Base-by-base conservation (phyloP, 1,140 invertebrate species). In the Ridgeia piscesae region DNA sequence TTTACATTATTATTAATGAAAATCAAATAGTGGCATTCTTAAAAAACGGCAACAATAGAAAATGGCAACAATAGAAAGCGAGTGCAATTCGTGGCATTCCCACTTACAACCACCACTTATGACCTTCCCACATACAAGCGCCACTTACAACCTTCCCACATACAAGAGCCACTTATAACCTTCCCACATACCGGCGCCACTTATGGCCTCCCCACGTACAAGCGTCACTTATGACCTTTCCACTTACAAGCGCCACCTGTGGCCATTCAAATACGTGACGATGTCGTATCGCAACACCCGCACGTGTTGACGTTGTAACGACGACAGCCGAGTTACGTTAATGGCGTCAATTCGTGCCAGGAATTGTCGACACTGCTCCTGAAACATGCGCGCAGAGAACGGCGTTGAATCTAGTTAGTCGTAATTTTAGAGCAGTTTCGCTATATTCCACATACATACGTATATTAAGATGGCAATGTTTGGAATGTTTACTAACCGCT, bases 181-280 rank as follows among this genome's bases (percentile, higher is more conserved):
- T n/a, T n/a, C n/a, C n/a, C n/a, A n/a, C n/a, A n/a, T n/a, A n/a
- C n/a, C n/a, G n/a, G n/a, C n/a, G n/a, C n/a, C n/a, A n/a, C n/a
- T n/a, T n/a, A n/a, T n/a, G n/a, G n/a, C n/a, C n/a, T n/a, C n/a
- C n/a, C n/a, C n/a, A n/a, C n/a, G n/a, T n/a, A n/a, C n/a, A n/a
- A n/a, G 48, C 1, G 89, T n/a, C n/a, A n/a, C n/a, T n/a, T n/a
- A n/a, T n/a, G n/a, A n/a, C n/a, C n/a, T n/a, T n/a, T n/a, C 34
- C 34, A 91, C 91, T 91, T 58, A 91, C 91, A 21, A 58, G 34
- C 35, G 35, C 91, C 91, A 91, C 34, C 11, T n/a, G 34, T 91
- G 35, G 35, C 91, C 91, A n/a, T 35, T 8, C 31, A 91, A 35
- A 35, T 91, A 91, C 34, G 91, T 91, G 35, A 33, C 11, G 33